phyloP scores from a whole-genome alignment of 2,888 invertebrate species.

The Noctua pronuba region DNA sequence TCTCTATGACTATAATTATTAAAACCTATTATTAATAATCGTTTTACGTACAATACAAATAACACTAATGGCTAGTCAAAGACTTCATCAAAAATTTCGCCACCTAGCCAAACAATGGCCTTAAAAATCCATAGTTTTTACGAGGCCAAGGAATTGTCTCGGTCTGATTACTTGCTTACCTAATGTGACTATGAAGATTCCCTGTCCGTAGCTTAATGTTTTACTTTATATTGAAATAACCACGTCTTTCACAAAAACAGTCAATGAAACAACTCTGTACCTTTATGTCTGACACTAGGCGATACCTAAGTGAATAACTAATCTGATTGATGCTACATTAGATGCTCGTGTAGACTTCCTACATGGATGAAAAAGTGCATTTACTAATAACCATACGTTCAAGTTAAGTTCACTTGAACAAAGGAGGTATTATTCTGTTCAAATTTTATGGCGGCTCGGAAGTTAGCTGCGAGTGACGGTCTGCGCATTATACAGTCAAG shows the following conservation, averaged over 20 bases:
- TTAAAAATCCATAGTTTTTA: constrained; percentile 60
- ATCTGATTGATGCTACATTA: background rate
- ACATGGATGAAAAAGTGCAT: background rate
- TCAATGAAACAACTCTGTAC: background rate
- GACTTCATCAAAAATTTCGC: background rate
- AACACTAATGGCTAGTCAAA: background rate
- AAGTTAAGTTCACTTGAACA: background rate
- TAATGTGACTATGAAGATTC: constrained; percentile 43
- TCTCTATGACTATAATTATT: too few relatives aligned
- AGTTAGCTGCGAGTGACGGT: too few relatives aligned
- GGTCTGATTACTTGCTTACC: constrained; percentile 63
- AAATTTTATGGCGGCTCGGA: too few relatives aligned
- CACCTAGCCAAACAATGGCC: constrained; percentile 34
- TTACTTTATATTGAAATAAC: background rate
- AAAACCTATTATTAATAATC: background rate
- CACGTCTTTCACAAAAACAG: background rate
- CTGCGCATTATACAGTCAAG: too few relatives aligned
- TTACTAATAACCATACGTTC: background rate
- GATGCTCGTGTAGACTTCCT: background rate
- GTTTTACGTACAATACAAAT: background rate
- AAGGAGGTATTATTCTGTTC: too few relatives aligned
- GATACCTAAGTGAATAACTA: background rate
- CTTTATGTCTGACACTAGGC: background rate
- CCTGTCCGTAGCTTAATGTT: constrained; percentile 3
- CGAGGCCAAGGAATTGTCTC: constrained; percentile 65